Percentiles rank a stretch among this genome's conserved stretches.
phyloP scores from a whole-genome alignment of 2,113 vertebrate genomes.

The Bubalus kerabau region DNA sequence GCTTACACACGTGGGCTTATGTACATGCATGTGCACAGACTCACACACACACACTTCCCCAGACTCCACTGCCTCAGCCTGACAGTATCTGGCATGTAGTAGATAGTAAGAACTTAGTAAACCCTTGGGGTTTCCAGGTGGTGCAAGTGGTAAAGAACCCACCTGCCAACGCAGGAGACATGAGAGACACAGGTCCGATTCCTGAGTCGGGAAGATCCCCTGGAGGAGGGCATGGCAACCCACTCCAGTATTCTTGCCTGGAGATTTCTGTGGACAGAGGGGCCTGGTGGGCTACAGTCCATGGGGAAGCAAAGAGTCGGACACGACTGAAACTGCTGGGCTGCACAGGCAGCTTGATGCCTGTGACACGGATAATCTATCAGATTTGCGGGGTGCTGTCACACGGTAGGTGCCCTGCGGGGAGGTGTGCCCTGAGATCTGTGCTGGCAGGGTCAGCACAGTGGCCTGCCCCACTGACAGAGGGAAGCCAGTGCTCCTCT shows the following conservation, averaged over 20 bases:
- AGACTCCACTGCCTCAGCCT: not conserved
- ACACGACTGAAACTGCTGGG: not conserved
- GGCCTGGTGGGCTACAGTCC: not conserved
- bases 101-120: not conserved
- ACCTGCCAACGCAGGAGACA: not conserved
- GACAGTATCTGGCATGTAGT: not conserved
- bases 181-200: not conserved
- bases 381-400: not conserved
- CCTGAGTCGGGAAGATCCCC: not conserved
- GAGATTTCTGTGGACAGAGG: not conserved
- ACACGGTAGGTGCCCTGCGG: not conserved
- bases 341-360: not conserved
- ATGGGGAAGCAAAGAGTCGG: not conserved
- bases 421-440: not conserved
- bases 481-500: not conserved
- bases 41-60: not conserved
- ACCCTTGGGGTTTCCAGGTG: not conserved
- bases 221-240: not conserved
- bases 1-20: rapidly evolving
- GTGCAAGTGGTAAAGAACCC: not conserved
- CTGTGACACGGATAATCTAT: rapidly evolving
- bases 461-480: not conserved
- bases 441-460: not conserved
- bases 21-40: rapidly evolving
- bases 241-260: not conserved